Evolutionary conservation across 2,113 vertebrate species (phyloP).

Genomic region (Sylvia atricapilla): DNA sequence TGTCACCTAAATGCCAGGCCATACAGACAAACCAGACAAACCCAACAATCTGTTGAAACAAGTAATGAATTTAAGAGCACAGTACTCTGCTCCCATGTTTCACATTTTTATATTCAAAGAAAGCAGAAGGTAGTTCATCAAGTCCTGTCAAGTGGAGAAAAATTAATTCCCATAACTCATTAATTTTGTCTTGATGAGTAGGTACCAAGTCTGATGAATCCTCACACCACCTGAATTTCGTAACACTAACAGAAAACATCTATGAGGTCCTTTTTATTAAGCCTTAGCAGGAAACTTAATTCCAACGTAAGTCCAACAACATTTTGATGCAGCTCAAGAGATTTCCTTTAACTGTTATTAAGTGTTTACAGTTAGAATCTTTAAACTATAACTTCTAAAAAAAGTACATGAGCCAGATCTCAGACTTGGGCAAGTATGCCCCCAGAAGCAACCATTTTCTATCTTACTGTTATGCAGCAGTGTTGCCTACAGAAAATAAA

Average conservation of each 20-base stretch:
- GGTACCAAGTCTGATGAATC: not conserved
- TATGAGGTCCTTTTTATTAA: not conserved
- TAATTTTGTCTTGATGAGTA: slow-evolving; percentile 1
- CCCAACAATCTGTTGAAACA: not conserved
- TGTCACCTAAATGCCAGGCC: not conserved
- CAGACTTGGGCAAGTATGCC: not conserved
- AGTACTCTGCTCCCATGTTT: not conserved
- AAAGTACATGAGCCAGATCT: not conserved
- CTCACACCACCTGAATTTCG: not conserved
- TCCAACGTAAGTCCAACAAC: not conserved
- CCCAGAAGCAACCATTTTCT: not conserved
- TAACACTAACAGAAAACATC: not conserved
- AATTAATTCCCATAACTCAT: not conserved
- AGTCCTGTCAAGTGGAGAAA: not conserved
- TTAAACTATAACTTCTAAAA: not conserved
- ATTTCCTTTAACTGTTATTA: not conserved
- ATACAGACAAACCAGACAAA: not conserved
- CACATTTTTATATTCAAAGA: not conserved
- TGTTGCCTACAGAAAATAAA: not conserved
- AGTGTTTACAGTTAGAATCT: not conserved
- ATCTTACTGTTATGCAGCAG: not conserved
- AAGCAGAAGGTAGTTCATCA: not conserved
- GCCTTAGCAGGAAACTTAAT: not conserved
- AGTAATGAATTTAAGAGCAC: not conserved
- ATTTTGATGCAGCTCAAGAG: not conserved